Conservation (phyloP, 2,888 invertebrate genomes). For the Eremobia ochroleuca region DNA sequence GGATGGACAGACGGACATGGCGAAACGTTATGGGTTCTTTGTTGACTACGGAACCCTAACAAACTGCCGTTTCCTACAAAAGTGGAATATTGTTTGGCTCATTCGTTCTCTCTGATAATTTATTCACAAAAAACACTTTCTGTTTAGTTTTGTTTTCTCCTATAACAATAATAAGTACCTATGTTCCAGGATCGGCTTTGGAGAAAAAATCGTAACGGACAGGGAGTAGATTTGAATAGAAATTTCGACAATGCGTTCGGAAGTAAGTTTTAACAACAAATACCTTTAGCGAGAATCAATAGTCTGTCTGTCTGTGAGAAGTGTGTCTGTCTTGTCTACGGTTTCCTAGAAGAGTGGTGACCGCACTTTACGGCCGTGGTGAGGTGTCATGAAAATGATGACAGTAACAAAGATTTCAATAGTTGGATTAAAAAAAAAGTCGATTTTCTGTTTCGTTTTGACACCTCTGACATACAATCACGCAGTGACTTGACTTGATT, state of each 20-base stretch:
- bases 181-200: slow-evolving; percentile 60
- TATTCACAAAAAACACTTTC: too few species aligned
- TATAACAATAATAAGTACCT: too few species aligned
- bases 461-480: not conserved
- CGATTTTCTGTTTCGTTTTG: not conserved
- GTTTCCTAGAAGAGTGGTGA: too few species aligned
- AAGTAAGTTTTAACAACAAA: slow-evolving; percentile 69
- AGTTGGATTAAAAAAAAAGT: too few species aligned
- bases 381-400: too few species aligned
- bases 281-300: not conserved
- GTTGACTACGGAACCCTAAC: too few species aligned
- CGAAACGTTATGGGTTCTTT: too few species aligned
- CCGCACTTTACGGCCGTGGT: too few species aligned
- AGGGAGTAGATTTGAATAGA: slow-evolving; percentile 91
- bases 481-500: too few species aligned
- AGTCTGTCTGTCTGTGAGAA: not conserved
- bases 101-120: not conserved
- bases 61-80: not conserved
- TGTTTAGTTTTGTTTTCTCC: not conserved
- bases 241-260: slow-evolving; percentile 91
- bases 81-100: not conserved
- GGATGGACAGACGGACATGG: too few species aligned
- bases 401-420: too few species aligned
- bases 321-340: not conserved
- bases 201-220: slow-evolving; percentile 60